phyloP scores from a whole-genome alignment of 2,888 invertebrate genomes.

The Ecliptopera silaceata region DNA sequence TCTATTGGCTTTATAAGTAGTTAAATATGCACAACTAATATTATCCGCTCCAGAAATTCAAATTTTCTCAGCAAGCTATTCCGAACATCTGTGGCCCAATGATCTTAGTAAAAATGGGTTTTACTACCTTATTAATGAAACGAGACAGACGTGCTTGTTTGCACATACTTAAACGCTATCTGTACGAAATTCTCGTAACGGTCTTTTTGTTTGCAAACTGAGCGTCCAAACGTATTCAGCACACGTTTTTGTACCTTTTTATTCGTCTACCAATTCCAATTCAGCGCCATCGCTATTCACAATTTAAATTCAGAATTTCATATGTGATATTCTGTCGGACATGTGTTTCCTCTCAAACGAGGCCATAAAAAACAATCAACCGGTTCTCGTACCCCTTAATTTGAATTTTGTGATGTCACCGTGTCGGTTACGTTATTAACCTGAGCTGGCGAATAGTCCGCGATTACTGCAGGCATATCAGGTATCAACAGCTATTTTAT shows the following conservation, averaged over 20 bases:
- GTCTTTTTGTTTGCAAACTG: too few species aligned
- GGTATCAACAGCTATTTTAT: constrained; percentile 15
- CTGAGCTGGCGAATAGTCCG: constrained; percentile 20
- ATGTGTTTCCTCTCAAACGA: constrained; percentile 27
- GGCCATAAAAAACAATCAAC: constrained; percentile 40
- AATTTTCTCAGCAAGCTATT: too few species aligned
- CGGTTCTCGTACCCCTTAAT: constrained; percentile 44
- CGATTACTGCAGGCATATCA: neutral
- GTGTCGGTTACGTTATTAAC: constrained; percentile 41
- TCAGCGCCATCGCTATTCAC: constrained; percentile 1
- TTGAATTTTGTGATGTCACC: constrained; percentile 51
- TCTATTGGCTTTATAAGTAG: neutral
- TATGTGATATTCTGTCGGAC: constrained; percentile 15
- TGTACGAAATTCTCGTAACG: too few species aligned
- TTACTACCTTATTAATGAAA: too few species aligned
- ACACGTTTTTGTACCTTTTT: neutral
- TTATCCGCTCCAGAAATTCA: too few species aligned
- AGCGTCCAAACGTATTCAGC: neutral
- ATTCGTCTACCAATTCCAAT: neutral
- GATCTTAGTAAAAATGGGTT: too few species aligned
- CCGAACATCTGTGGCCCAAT: too few species aligned
- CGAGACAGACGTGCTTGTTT: too few species aligned
- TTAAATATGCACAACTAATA: too few species aligned
- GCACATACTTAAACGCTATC: too few species aligned
- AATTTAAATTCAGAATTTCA: constrained; percentile 13